Percentiles rank a stretch among this genome's conserved stretches.
These are phyloP conservation scores for Varecia variegata DNA, from an alignment of 2,797 vertebrate genomes.

Conservation along the genomic window DNA sequence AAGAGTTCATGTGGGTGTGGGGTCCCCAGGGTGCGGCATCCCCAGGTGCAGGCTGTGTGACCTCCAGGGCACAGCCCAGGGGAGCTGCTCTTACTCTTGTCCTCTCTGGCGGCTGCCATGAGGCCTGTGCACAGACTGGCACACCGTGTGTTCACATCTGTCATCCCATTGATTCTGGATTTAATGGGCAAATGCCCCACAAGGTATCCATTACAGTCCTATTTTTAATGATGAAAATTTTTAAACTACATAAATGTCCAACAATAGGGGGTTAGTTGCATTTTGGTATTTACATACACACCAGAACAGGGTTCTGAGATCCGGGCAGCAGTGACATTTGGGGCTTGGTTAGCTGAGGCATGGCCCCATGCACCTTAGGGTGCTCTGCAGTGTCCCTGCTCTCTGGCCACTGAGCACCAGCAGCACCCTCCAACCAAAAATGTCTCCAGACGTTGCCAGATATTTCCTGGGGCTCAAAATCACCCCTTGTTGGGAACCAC, in stretches of 20 bases:
- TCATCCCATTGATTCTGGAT: neutral
- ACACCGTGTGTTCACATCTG: neutral
- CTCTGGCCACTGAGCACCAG: neutral
- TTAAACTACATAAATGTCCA: neutral
- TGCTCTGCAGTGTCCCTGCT: no score
- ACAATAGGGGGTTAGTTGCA: neutral
- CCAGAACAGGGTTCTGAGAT: neutral
- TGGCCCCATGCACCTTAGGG: neutral
- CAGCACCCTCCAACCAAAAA: neutral
- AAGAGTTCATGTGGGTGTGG: neutral
- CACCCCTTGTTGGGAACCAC: neutral
- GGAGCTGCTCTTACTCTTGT: neutral
- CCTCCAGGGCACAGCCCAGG: neutral
- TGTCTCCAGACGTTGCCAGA: neutral
- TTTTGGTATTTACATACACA: neutral
- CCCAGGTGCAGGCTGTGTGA: no score
- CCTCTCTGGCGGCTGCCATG: no score
- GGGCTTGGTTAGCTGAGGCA: no score
- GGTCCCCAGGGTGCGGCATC: neutral
- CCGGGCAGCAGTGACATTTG: neutral
- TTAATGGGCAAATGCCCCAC: neutral
- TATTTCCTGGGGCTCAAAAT: neutral
- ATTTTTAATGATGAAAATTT: neutral
- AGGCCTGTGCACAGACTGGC: neutral
- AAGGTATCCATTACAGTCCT: neutral